These are phyloP conservation scores for Rattus norvegicus DNA, from an alignment of 2,113 vertebrate species.

Conservation along the genomic window DNA sequence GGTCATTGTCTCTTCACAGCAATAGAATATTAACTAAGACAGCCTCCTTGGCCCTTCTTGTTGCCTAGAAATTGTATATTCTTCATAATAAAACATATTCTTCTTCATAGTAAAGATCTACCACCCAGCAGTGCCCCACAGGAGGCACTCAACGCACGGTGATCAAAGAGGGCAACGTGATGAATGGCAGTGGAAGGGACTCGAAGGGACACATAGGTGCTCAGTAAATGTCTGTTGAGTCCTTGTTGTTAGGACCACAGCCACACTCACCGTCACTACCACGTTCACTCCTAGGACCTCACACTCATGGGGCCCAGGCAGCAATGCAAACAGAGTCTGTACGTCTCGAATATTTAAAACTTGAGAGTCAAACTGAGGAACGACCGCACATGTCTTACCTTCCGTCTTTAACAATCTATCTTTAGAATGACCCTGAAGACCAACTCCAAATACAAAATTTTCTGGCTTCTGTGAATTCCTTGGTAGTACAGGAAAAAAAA, in stretches of 20 bases:
- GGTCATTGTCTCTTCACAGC: not conserved
- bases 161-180: not conserved
- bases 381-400: not conserved
- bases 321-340: not conserved
- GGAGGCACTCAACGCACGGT: not conserved
- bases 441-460: conserved; percentile 21
- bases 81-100: not conserved
- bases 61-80: not conserved
- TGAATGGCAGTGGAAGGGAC: not conserved
- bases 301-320: not conserved
- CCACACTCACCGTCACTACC: not conserved
- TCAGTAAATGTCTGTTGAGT: not conserved
- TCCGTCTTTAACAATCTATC: conserved; percentile 4
- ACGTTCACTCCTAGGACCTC: not conserved
- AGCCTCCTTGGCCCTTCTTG: not conserved
- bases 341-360: not conserved
- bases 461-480: conserved; percentile 30
- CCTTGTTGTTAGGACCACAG: not conserved
- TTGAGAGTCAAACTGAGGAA: conserved; percentile 1
- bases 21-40: not conserved
- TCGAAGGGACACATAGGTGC: not conserved
- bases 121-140: not conserved
- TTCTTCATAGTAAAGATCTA: not conserved
- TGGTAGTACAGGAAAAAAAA: not conserved
- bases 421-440: conserved; percentile 16